These are phyloP conservation scores for Synergus gifuensis DNA, from an alignment of 2,888 invertebrate species.

Conservation along the genomic window DNA sequence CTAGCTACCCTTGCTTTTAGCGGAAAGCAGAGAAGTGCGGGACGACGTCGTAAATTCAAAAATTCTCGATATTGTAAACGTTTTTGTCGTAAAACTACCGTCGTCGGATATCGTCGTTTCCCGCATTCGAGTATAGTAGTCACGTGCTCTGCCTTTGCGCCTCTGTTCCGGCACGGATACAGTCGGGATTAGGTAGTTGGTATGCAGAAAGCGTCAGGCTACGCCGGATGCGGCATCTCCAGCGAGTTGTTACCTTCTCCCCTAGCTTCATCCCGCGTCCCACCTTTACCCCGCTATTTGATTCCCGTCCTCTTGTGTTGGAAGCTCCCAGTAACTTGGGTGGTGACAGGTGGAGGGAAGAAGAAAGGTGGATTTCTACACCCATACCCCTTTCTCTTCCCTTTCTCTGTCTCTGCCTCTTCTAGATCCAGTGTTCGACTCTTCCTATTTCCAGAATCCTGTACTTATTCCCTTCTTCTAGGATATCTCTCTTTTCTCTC, in stretches of 20 bases:
- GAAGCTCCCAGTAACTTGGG: slow-evolving; percentile 42
- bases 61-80: slow-evolving; percentile 68
- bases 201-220: slow-evolving; percentile 70
- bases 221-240: slow-evolving; percentile 75
- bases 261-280: slow-evolving; percentile 51
- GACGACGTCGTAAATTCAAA: slow-evolving; percentile 58
- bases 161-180: slow-evolving; percentile 63
- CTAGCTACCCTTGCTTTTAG: slow-evolving; percentile 1
- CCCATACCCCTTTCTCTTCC: slow-evolving; percentile 49
- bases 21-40: slow-evolving; percentile 46
- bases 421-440: slow-evolving; percentile 43
- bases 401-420: slow-evolving; percentile 42
- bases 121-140: slow-evolving; percentile 64
- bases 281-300: slow-evolving; percentile 38
- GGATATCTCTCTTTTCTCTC: slow-evolving; percentile 37
- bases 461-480: slow-evolving; percentile 39
- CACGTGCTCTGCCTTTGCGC: slow-evolving; percentile 59
- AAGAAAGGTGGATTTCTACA: slow-evolving; percentile 50
- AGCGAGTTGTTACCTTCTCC: slow-evolving; percentile 71
- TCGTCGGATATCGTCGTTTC: slow-evolving; percentile 58
- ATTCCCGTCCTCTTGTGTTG: slow-evolving; percentile 3
- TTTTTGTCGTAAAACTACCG: slow-evolving; percentile 65
- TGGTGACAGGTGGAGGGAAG: slow-evolving; percentile 53
- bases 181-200: slow-evolving; percentile 71
- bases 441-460: slow-evolving; percentile 49